Evolutionary conservation across 2,113 vertebrate genomes (phyloP).

Genomic region (Cettia cetti): DNA sequence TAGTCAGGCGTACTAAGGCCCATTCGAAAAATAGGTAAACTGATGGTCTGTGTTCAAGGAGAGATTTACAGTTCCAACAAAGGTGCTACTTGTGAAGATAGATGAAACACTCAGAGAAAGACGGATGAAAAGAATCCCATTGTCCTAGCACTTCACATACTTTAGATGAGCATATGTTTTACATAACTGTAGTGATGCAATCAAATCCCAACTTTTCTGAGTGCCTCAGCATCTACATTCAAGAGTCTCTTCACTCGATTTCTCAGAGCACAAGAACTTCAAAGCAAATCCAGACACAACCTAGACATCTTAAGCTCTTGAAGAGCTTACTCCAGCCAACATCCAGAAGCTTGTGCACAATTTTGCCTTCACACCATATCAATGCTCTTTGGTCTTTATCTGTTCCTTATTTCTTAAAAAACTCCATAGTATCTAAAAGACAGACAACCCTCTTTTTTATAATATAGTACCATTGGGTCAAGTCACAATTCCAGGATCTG

Average conservation of each 20-base stretch:
- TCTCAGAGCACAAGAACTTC: neutral
- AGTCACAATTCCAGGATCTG: neutral
- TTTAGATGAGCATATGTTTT: neutral
- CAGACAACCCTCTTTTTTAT: neutral
- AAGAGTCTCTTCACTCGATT: neutral
- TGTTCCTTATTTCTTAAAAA: neutral
- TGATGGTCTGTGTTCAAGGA: neutral
- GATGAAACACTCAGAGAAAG: neutral
- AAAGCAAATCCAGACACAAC: neutral
- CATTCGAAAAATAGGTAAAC: neutral
- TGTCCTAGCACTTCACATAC: neutral
- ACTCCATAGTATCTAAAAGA: neutral
- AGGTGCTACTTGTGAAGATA: neutral
- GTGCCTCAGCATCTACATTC: neutral
- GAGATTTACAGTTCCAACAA: neutral
- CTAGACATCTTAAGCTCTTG: neutral
- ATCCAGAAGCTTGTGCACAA: neutral
- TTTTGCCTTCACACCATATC: neutral
- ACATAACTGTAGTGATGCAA: neutral
- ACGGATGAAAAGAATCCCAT: neutral
- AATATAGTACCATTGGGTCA: neutral
- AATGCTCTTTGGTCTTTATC: neutral
- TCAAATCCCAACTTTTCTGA: neutral
- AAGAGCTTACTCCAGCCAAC: neutral
- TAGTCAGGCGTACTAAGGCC: neutral